Evolutionary conservation across 2,888 invertebrate species (phyloP), one percentile per base, ranked within the genome.

Genomic region (Amaurobius ferox): DNA sequence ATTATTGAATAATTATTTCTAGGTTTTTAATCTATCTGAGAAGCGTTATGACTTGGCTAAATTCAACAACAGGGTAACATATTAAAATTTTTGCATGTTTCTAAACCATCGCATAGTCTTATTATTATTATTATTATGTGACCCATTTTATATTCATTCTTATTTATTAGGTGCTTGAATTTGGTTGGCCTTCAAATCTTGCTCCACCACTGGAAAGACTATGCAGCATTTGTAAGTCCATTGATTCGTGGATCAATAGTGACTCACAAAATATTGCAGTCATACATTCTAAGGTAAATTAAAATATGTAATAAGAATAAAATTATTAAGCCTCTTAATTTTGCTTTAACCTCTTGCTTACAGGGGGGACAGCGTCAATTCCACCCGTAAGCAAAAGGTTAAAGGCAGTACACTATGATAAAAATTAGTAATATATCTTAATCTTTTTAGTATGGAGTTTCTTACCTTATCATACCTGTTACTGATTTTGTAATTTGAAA

Each of bases 211-310:
- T 98, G 83, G 97, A 97, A 91, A 93, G 95, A 89, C 94, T 98
- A 30, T 98, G 97, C 92, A 95, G 96, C 88, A 94, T 97, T 81
- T 98, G 97, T 93, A 97, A 97, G 91, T 95, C 96, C 90, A 95
- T 98, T 90, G 97, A 98, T 92, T 95, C 96, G 90, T 98, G 97
- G 97, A 93, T 97, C 73, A 95, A 95, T 70, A 95, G 94, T 71
- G 95, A 96, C 90, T 94, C 95, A 26, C 95, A 95, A 91, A 94
- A 97, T 91, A 96, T 97, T 88, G 96, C 96, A 48, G 96, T 97
- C 85, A 92, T 98, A 74, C 95, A 97, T 90, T 96, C 96, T 90
- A 96, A 96, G 95, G 89, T 89, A n/a, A n/a, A n/a, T n/a, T n/a
- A n/a, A n/a, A n/a, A n/a, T n/a, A n/a, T n/a, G n/a, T n/a, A n/a